Percentiles rank a stretch among this genome's conserved stretches.
Conservation (phyloP, 2,113 vertebrate species). For the Caretta caretta region DNA sequence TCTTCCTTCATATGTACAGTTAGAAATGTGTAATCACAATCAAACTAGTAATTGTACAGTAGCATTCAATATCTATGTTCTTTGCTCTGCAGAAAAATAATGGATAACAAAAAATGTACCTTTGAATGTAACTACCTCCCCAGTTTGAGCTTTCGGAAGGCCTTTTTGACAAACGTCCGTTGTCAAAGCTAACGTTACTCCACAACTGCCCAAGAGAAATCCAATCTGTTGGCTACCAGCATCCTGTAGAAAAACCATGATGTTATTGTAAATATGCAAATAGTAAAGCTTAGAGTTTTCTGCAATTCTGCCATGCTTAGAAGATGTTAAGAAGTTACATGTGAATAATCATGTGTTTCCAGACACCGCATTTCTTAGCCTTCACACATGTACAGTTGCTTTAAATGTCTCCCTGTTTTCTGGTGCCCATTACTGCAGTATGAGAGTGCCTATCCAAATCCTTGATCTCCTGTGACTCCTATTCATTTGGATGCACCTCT, state of each 20-base stretch:
- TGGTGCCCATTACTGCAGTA: background rate
- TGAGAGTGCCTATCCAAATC: background rate
- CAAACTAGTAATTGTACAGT: background rate
- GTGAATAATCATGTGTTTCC: background rate
- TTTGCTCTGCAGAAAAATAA: background rate
- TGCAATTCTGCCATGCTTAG: background rate
- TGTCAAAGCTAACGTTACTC: conserved; percentile 93
- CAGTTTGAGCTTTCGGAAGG: conserved; percentile 94
- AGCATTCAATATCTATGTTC: background rate
- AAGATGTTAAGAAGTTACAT: background rate
- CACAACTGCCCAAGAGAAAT: conserved; percentile 95
- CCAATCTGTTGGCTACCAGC: conserved; percentile 96
- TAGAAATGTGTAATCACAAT: background rate
- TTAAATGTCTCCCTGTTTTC: background rate
- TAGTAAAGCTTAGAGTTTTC: background rate
- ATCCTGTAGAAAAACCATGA: conserved; percentile 81
- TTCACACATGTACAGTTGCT: background rate
- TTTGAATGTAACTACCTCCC: conserved; percentile 95
- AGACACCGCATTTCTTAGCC: background rate
- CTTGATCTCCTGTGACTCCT: background rate
- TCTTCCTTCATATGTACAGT: background rate
- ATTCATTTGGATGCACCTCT: background rate
- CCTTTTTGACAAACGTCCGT: conserved; percentile 97
- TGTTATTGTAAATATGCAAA: background rate
- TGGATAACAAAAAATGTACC: conserved; percentile 75